Percentiles rank a stretch among this genome's conserved stretches.
phyloP scores from a whole-genome alignment of 2,113 vertebrate genomes.

The Callipepla squamata region DNA sequence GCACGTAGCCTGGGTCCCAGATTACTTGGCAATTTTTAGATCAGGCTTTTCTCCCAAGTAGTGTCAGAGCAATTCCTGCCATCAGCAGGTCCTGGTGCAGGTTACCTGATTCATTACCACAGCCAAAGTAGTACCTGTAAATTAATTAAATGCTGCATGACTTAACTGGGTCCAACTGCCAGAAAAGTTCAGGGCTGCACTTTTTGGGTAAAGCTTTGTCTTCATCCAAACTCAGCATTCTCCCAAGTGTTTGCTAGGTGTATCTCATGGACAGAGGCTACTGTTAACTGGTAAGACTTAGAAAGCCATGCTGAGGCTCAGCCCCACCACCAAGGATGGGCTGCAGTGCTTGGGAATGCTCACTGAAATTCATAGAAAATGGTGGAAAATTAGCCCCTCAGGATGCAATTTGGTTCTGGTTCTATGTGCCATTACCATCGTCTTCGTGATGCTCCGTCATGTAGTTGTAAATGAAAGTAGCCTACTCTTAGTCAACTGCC shows the following conservation, averaged over 20 bases:
- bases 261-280: neutral
- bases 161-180: too few relatives aligned
- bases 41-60: neutral
- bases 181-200: neutral
- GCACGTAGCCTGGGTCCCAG: neutral
- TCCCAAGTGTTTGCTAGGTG: neutral
- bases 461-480: too few relatives aligned
- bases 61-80: too few relatives aligned
- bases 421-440: neutral
- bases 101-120: too few relatives aligned
- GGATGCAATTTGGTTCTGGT: neutral
- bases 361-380: neutral
- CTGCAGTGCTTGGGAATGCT: too few relatives aligned
- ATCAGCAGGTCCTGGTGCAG: too few relatives aligned
- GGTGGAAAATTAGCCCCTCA: too few relatives aligned
- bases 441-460: neutral
- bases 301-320: neutral
- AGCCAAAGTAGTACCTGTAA: neutral
- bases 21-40: neutral
- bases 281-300: neutral
- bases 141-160: too few relatives aligned
- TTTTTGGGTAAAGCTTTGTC: too few relatives aligned
- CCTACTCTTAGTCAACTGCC: too few relatives aligned
- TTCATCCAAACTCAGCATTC: neutral
- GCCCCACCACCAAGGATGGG: neutral